Evolutionary conservation across 2,113 vertebrate genomes (phyloP).

Genomic region (Serinus canaria): DNA sequence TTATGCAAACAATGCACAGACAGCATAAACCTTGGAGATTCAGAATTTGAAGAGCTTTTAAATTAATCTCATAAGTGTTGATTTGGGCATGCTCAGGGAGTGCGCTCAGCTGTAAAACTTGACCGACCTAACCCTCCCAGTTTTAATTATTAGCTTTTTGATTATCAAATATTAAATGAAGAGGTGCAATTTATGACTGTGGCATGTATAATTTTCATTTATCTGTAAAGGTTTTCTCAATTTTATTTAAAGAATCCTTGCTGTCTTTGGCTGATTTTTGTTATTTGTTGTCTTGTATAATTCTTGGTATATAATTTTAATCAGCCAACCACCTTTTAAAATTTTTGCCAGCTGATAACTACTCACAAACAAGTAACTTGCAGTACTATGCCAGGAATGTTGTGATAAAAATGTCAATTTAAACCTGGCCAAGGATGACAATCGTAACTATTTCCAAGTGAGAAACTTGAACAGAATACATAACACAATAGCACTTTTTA

Average conservation of each 20-base stretch:
- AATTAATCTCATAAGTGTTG: constrained; percentile 72
- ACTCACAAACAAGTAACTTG: constrained; percentile 32
- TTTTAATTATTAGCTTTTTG: constrained; percentile 64
- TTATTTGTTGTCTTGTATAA: background rate
- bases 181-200: background rate
- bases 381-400: constrained; percentile 12
- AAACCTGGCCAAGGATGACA: constrained; percentile 50
- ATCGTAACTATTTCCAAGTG: constrained; percentile 9
- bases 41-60: constrained; percentile 70
- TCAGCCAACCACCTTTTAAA: constrained; percentile 10
- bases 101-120: constrained; percentile 62
- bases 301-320: constrained; percentile 46
- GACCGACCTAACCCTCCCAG: constrained; percentile 56
- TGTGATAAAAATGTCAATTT: constrained; percentile 61
- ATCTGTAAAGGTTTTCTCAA: background rate
- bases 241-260: background rate
- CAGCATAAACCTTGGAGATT: constrained; percentile 70
- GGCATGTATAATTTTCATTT: background rate
- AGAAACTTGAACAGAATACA: background rate
- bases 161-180: constrained; percentile 53
- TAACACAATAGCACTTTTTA: background rate
- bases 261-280: background rate
- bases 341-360: constrained; percentile 50
- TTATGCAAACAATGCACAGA: constrained; percentile 75
- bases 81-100: constrained; percentile 62